Percentiles rank a stretch among this genome's conserved stretches.
Evolutionary conservation across 2,888 invertebrate genomes (phyloP).

Genomic region (Sisyra terminalis): DNA sequence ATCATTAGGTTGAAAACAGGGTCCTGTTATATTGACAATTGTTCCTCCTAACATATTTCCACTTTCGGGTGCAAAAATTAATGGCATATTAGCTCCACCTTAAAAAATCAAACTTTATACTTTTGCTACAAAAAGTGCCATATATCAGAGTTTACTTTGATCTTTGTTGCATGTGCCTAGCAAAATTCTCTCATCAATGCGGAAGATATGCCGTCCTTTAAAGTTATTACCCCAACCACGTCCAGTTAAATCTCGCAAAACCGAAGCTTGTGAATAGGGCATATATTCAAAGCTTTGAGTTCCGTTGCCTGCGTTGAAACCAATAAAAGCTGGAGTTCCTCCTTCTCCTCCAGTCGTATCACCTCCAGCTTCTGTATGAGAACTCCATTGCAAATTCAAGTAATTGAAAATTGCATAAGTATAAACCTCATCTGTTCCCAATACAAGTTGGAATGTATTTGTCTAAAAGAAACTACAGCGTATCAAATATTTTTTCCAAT

Average conservation of each 20-base stretch:
- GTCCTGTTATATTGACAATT: conserved; percentile 90
- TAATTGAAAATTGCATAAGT: conserved; percentile 96
- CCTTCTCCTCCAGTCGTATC: conserved; percentile 77
- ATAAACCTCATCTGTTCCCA: conserved; percentile 85
- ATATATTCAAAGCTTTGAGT: conserved; percentile 76
- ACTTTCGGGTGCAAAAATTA: conserved; percentile 85
- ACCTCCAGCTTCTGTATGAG: conserved; percentile 81
- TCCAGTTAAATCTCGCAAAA: conserved; percentile 65
- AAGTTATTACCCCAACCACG: conserved; percentile 79
- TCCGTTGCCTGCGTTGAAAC: conserved; percentile 94
- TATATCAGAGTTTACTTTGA: conserved; percentile 39
- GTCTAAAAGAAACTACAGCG: conserved; percentile 37
- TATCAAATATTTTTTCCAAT: background rate
- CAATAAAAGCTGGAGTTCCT: conserved; percentile 76
- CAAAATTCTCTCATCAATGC: conserved; percentile 87
- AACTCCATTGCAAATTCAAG: conserved; percentile 75
- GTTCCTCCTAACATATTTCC: conserved; percentile 97
- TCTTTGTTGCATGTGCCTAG: conserved; percentile 87
- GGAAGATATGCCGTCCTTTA: conserved; percentile 83
- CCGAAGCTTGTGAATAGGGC: conserved; percentile 78
- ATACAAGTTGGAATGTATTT: conserved; percentile 88
- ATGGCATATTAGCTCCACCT: conserved; percentile 67
- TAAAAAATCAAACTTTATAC: conserved; percentile 12
- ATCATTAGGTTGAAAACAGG: conserved; percentile 62
- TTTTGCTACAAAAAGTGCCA: background rate